Conservation (phyloP, 1,140 invertebrate genomes). For the Psilanteris sp. region DNA sequence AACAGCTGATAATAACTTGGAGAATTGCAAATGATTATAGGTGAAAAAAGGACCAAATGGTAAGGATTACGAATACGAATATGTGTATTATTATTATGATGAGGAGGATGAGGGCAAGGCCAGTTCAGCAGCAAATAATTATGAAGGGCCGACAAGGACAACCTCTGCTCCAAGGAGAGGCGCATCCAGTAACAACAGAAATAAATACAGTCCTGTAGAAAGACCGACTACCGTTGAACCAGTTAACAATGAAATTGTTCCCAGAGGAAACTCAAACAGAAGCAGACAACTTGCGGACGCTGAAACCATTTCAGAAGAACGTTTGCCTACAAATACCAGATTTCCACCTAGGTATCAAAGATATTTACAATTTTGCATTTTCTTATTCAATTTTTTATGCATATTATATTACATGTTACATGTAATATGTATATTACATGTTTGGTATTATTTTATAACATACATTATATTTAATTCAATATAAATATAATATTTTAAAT, state of each 20-base stretch:
- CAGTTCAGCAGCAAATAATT: conserved; percentile 71
- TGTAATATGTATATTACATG: too few species aligned
- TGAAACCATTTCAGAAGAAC: conserved; percentile 81
- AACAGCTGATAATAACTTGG: background rate
- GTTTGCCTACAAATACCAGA: conserved; percentile 87
- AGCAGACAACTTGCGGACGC: conserved; percentile 81
- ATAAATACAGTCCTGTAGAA: conserved; percentile 85
- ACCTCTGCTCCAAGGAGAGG: conserved; percentile 70
- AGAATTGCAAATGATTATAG: conserved; percentile 74
- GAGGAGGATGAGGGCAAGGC: conserved; percentile 85
- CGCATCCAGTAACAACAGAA: conserved; percentile 74
- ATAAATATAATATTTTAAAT: too few species aligned
- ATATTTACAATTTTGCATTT: background rate
- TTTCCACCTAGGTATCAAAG: conserved; percentile 83
- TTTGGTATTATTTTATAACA: too few species aligned
- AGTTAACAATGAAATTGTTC: conserved; percentile 84
- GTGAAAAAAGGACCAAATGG: conserved; percentile 94
- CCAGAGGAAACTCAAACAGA: conserved; percentile 81
- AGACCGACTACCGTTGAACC: conserved; percentile 82
- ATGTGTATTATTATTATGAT: conserved; percentile 94
- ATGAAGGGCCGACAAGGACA: conserved; percentile 82
- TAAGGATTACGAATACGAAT: conserved; percentile 94
- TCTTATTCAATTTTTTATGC: too few species aligned
- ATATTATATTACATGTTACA: too few species aligned
- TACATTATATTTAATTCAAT: too few species aligned